Evolutionary conservation across 35 echinoderm and acorn worm genomes (phyloP).

Genomic region (Heliocidaris erythrogramma): DNA sequence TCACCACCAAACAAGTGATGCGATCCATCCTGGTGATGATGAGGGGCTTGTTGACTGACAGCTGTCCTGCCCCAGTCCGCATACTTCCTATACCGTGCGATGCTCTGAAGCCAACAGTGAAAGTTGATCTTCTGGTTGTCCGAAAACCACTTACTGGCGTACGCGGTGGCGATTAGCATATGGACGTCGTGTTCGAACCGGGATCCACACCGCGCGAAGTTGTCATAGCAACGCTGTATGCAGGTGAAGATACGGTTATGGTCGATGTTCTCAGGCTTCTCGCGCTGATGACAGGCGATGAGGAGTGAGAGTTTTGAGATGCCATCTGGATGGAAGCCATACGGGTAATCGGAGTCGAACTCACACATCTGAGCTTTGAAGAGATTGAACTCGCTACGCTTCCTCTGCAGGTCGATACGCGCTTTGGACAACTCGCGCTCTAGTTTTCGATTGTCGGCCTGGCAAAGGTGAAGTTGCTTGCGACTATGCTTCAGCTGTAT

Average conservation of each 20-base stretch:
- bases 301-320: slow-evolving; percentile 86
- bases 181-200: slow-evolving; percentile 95
- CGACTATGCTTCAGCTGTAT: slow-evolving; percentile 81
- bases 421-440: slow-evolving; percentile 69
- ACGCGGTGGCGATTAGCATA: slow-evolving; percentile 93
- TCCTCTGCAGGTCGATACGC: slow-evolving; percentile 63
- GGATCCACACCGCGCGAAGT: slow-evolving; percentile 80
- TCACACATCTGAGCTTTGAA: slow-evolving; percentile 42
- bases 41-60: neutral
- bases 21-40: slow-evolving; percentile 17
- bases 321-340: slow-evolving; percentile 75
- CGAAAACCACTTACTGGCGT: slow-evolving; percentile 97
- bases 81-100: slow-evolving; percentile 91
- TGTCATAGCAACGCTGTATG: slow-evolving; percentile 89
- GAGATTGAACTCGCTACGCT: slow-evolving; percentile 56
- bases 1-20: neutral
- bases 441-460: slow-evolving; percentile 68
- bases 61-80: slow-evolving; percentile 62
- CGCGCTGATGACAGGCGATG: slow-evolving; percentile 77
- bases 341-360: slow-evolving; percentile 63
- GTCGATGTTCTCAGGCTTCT: slow-evolving; percentile 79
- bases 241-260: slow-evolving; percentile 73
- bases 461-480: slow-evolving; percentile 77
- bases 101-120: slow-evolving; percentile 96
- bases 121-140: slow-evolving; percentile 89